phyloP scores from a whole-genome alignment of 2,888 invertebrate species.

The Tipula unca region DNA sequence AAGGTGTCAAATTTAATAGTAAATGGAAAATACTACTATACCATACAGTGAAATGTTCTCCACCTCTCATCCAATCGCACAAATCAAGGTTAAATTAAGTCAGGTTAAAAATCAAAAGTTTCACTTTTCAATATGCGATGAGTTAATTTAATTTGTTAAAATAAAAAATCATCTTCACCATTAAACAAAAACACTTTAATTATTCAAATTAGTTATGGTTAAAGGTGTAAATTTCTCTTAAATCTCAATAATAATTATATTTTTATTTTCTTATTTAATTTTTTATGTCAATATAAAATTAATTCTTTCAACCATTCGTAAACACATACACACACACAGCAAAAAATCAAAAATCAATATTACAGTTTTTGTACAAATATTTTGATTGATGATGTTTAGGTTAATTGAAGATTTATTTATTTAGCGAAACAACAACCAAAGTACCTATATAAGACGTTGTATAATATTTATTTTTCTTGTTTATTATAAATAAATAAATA shows the following conservation, averaged over 20 bases:
- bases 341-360: not conserved
- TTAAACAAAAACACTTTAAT: not conserved
- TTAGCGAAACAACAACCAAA: not conserved
- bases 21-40: too few species aligned
- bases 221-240: conserved; percentile 14
- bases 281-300: not conserved
- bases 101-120: not conserved
- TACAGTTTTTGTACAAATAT: not conserved
- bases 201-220: not conserved
- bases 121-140: not conserved
- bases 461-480: not conserved
- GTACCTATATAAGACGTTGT: not conserved
- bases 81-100: not conserved
- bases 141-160: conserved; percentile 14
- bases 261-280: not conserved
- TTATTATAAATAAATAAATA: not conserved
- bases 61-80: not conserved
- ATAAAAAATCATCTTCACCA: not conserved
- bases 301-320: not conserved
- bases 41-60: not conserved
- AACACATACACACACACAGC: not conserved
- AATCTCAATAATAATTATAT: not conserved
- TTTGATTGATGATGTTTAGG: conserved; percentile 4
- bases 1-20: too few species aligned
- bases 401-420: conserved; percentile 1